Evolutionary conservation across 1,140 invertebrate species (phyloP), one percentile per base, ranked within the genome.

Genomic region (Macrocentrus cingulum): DNA sequence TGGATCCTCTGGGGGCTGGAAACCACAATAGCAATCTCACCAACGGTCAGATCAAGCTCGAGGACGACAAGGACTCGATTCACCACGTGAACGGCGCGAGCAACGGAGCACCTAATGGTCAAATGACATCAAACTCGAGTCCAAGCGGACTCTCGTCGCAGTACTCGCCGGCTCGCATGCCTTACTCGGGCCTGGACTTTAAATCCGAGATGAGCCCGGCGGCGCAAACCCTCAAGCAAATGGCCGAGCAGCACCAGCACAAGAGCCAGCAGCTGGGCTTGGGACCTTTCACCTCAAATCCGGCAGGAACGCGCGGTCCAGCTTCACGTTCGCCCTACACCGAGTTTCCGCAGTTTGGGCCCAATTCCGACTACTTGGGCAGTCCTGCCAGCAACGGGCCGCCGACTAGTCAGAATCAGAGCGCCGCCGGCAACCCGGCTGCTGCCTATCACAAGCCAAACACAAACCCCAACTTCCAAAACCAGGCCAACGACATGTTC

Each of bases 201-300:
- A 85, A 86, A 59, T 83, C 84, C 0, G 89, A 91, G 68, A 83
- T 91, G 71, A 92, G 91, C 52, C 90, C 92, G 5, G 94, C 94
- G 0, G 94, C 94, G 2, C 92, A 95, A 79, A 96, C 93, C 0
- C 80, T 97, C 8, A 96, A 96, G 74, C 93, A 96, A 67, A 95
- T 96, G 93, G 94, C 94, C 2, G 93, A 96, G 70, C 94, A 97
- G 71, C 94, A 97, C 73, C 93, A 96, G 76, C 91, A 94, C 76
- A 94, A 91, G 72, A 87, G 84, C 58, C 85, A 80, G 57, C 79
- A 80, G 29, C 48, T 82, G 2, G 77, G 78, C 2, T 71, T 81
- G 2, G 71, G 71, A 16, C 73, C 71, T 0, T 82, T 79, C 55
- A 80, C 75, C 44, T 71, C 75, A 0, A 57, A 67, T 1, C 60